Conservation (phyloP, 2,797 vertebrate genomes). For the Artibeus lituratus region DNA sequence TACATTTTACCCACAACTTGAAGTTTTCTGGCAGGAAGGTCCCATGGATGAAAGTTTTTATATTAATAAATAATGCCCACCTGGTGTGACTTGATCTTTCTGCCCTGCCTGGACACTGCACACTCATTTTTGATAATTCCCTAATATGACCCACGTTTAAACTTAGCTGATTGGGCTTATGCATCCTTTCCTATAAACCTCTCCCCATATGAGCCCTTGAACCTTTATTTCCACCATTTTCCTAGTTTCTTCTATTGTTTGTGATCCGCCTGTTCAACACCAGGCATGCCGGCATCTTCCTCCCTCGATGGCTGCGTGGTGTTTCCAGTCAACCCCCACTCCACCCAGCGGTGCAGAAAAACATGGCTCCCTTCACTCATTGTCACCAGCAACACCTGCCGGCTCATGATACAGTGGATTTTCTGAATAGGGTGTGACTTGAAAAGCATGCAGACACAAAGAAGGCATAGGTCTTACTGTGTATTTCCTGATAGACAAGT, state of each 20-base stretch:
- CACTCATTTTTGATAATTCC: neutral
- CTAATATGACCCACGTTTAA: neutral
- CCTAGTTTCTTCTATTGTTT: neutral
- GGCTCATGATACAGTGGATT: neutral
- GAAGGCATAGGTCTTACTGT: neutral
- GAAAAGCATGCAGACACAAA: neutral
- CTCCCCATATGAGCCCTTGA: neutral
- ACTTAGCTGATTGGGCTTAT: neutral
- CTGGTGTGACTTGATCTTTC: neutral
- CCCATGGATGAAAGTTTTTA: neutral
- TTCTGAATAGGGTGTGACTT: neutral
- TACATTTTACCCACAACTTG: neutral
- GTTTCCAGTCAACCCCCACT: neutral
- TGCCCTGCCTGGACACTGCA: fast-evolving
- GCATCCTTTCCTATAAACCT: neutral
- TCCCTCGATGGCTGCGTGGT: neutral
- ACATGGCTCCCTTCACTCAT: neutral
- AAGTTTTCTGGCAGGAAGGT: neutral
- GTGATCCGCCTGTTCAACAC: neutral
- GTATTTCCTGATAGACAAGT: neutral
- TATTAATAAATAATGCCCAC: neutral
- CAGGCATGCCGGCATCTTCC: neutral
- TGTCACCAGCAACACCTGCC: neutral
- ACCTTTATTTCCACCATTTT: neutral
- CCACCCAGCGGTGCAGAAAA: neutral